Base-by-base conservation (phyloP, 2,888 invertebrate genomes). In the Amphipoea lucens region DNA sequence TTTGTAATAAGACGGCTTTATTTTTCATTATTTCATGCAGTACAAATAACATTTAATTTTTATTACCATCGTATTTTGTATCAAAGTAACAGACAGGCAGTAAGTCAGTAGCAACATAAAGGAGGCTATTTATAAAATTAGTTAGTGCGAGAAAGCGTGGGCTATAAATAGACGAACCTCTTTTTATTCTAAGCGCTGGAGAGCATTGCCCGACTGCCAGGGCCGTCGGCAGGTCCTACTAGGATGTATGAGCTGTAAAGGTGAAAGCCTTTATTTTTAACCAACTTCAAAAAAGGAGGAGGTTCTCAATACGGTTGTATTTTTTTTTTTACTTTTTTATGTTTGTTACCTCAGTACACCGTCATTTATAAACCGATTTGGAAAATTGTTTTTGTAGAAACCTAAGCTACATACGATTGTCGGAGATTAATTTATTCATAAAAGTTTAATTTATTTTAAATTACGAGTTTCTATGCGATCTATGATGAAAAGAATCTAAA, bases 161-260 rank as follows among this genome's bases (percentile, higher is more conserved):
- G 54, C 83, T 88, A 84, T 73, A 74, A 81, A 87, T 87, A 86
- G 84, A 36, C 20, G 14, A 3, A 45, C 23, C 42, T 82, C 76
- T 82, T 87, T 87, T 88, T 87, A 81, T 84, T 86, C 80, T 87
- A 82, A 84, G 72, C 60, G 60, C 42, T 68, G 23, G 62, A 72
- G 87, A 82, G 70, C 88, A 63, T 84, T 87, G 88, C 69, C 86
- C 77, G 62, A 40, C 29, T n/a, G 17, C 60, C 86, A 88, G 88
- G 82, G 84, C 80, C 82, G 84, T 62, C 51, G 51, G 40, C 36
- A 60, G 69, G 42, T 4, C 67, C 57, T 7, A 63, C 6, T 68
- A 20, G 45, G 4, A 51, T n/a, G 7, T 17, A 23, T 48, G 17
- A 54, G n/a, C 20, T 51, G n/a, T 60, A 14, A n/a, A 54, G 74